A percentile compares a stretch with the other conserved stretches of the same genome.
Evolutionary conservation across 1,140 invertebrate genomes (phyloP).

Genomic region (Wiebesia pumilae): DNA sequence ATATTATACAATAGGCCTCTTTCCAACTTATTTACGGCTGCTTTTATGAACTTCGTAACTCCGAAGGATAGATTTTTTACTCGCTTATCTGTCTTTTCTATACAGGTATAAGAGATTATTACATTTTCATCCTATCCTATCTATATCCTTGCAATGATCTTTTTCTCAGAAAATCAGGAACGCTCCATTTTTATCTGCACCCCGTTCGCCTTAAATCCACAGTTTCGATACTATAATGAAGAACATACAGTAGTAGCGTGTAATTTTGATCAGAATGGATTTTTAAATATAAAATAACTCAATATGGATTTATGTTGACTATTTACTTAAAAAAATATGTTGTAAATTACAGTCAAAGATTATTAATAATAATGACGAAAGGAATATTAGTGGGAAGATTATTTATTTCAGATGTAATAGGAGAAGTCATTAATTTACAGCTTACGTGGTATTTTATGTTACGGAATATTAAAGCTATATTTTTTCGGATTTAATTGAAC

Average conservation of each 20-base stretch:
- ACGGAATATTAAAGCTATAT: background rate
- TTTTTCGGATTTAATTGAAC: background rate
- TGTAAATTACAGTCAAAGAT: background rate
- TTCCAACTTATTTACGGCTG: constrained; percentile 1
- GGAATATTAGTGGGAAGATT: background rate
- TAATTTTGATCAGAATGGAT: background rate
- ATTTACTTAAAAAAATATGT: background rate
- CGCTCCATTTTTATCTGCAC: background rate
- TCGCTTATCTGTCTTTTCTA: background rate
- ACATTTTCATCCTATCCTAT: background rate
- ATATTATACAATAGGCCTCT: background rate
- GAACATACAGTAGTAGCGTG: background rate
- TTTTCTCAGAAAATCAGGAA: background rate
- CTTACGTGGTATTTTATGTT: background rate
- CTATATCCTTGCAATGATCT: background rate
- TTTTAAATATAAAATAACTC: background rate
- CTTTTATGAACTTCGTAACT: background rate
- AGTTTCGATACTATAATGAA: background rate
- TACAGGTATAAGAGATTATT: background rate
- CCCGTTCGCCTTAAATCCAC: background rate
- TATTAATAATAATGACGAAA: background rate
- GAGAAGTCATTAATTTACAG: background rate
- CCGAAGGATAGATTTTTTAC: constrained; percentile 11
- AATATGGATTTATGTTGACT: background rate
- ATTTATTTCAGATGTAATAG: background rate